phyloP scores from a whole-genome alignment of 92 coral and sea anemone genomes.

The Chrysogorgia sp. region DNA sequence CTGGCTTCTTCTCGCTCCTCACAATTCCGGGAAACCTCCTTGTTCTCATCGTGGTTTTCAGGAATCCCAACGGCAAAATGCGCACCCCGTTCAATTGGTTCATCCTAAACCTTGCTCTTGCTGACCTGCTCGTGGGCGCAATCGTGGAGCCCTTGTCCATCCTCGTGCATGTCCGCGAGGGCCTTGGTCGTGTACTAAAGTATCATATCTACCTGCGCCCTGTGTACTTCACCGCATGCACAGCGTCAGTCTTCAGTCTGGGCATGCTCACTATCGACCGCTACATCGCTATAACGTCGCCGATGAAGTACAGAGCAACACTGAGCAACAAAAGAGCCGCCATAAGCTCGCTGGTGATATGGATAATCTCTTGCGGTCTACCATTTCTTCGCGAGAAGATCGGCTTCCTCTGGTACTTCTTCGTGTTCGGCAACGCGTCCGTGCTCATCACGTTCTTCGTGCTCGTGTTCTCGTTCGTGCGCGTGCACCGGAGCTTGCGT shows the following conservation, averaged over 20 bases:
- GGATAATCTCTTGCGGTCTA: conserved; percentile 51
- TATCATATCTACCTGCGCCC: conserved; percentile 28
- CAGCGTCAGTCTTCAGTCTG: conserved; percentile 65
- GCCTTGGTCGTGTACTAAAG: conserved; percentile 8
- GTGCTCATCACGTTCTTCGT: conserved; percentile 78
- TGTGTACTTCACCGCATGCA: conserved; percentile 64
- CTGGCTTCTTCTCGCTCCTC: conserved; percentile 12
- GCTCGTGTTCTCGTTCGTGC: conserved; percentile 83
- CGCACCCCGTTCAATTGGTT: conserved; percentile 38
- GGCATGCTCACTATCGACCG: conserved; percentile 64
- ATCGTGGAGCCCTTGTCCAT: conserved; percentile 26
- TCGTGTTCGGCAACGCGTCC: conserved; percentile 78
- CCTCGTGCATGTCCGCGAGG: conserved; percentile 25
- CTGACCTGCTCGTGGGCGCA: conserved; percentile 26
- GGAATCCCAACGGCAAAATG: conserved; percentile 32
- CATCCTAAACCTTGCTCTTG: conserved; percentile 28
- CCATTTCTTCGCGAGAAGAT: conserved; percentile 41
- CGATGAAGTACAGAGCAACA: conserved; percentile 64
- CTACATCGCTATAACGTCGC: conserved; percentile 63
- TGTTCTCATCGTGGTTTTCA: conserved; percentile 21
- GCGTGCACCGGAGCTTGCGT: conserved; percentile 76
- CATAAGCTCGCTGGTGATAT: conserved; percentile 51
- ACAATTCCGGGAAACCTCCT: conserved; percentile 30
- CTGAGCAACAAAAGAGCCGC: conserved; percentile 50
- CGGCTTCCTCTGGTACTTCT: conserved; percentile 63